Base-by-base conservation (phyloP, 2,113 vertebrate genomes). In the Elaphurus davidianus region DNA sequence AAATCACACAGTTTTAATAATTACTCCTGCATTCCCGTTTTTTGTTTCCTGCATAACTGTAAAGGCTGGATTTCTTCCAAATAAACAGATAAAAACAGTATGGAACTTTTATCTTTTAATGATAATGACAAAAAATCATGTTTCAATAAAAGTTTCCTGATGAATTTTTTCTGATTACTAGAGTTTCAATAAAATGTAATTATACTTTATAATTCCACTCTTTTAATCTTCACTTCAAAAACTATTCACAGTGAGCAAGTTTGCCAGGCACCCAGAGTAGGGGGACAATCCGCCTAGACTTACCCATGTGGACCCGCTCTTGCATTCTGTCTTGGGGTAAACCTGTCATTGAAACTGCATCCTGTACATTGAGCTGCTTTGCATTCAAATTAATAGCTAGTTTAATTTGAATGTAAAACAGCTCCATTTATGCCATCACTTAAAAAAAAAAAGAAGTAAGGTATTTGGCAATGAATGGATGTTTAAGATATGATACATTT, bases 51-150 rank as follows among this genome's bases (percentile, higher is more conserved):
- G 98, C 98, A n/a, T 99, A 98, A 99, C 99, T 98, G 99, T 99
- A 98, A 99, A 99, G 98, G 99, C 98, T 99, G 99, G 99, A 99
- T 99, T 98, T 97, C 98, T 99, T 99, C 99, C 99, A 99, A 99
- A 99, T 99, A 99, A 99, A 99, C 99, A 99, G 99, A 99, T 99
- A 99, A 99, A 99, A 99, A 99, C 99, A 99, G 99, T 99, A 98
- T 99, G 99, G 99, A 99, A 99, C 99, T 99, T 99, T 99, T 99
- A 99, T 99, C 99, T 99, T 99, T 99, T 99, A 99, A 99, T 99
- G 99, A 99, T 99, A 99, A 99, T 99, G 99, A 99, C 99, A 99
- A 98, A 99, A 99, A 99, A 99, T 99, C 99, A 98, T 99, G 99
- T 99, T 99, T 98, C 98, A 97, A 98, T 98, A 99, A 99, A 99